Evolutionary conservation across 2,888 invertebrate species (phyloP), one percentile per base, ranked within the genome.

Genomic region (Ectemnius cavifrons): DNA sequence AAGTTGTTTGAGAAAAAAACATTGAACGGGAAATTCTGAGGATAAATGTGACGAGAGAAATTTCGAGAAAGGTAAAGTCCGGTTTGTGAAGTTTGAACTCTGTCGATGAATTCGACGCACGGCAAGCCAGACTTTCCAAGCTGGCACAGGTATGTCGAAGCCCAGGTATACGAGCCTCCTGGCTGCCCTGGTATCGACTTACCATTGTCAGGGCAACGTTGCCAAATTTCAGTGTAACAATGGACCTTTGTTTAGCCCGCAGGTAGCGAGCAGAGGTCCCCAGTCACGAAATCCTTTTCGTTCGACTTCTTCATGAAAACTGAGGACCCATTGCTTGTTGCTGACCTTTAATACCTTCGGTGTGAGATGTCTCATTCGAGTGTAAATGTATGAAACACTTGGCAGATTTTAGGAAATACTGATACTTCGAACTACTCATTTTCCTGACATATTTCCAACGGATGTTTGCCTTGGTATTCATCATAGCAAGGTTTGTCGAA

Each of bases 141-240:
- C 60, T 28, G 73, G 58, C 65, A 65, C 78, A 78, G 78, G 82
- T 83, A 80, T 67, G 76, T 65, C 67, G 70, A 45, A 75, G 73
- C 73, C 75, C 79, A 47, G 46, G 74, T 83, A 80, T 87, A 85
- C 80, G 79, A 71, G 80, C 72, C 67, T 79, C 80, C 78, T 79
- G 85, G 79, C 52, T 52, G 79, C 81, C 79, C 80, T 65, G 59
- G 78, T 89, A 87, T 89, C 88, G 84, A 83, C 80, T 89, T 89
- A 88, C 88, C 86, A 83, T 83, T 83, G 83, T 83, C 82, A 70
- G 73, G 71, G 85, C 87, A 75, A 80, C 84, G 89, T 88, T 88
- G 88, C 88, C 86, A 80, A 88, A 88, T 86, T 88, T 88, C 84
- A 72, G 67, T 77, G 73, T 75, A 79, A 88, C 84, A 85, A 83